Evolutionary conservation across 2,113 vertebrate genomes (phyloP).

Genomic region (Protobothrops mucrosquamatus): DNA sequence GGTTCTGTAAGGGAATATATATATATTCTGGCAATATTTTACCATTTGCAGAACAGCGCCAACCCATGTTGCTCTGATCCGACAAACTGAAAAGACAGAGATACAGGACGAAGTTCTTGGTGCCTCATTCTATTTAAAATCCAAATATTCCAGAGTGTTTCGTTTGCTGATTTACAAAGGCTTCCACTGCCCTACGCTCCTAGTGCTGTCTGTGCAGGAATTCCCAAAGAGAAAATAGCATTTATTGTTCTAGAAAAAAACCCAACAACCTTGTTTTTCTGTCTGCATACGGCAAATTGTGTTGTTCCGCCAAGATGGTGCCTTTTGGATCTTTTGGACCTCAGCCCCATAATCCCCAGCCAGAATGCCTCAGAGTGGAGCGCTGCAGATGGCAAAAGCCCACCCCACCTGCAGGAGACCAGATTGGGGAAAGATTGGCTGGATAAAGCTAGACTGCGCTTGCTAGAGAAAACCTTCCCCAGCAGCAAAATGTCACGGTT

Average conservation of each 20-base stretch:
- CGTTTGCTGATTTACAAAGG: background rate
- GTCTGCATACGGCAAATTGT: background rate
- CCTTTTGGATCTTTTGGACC: too few species aligned
- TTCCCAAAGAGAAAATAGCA: background rate
- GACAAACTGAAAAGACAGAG: background rate
- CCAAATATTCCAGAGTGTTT: background rate
- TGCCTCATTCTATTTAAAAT: background rate
- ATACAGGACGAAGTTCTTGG: rapidly evolving
- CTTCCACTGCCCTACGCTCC: background rate
- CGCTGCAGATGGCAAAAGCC: background rate
- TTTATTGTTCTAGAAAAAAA: background rate
- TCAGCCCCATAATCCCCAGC: background rate
- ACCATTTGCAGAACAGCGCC: background rate
- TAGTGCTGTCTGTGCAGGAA: too few species aligned
- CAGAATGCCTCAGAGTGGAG: background rate
- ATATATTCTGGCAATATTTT: background rate
- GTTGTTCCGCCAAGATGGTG: background rate
- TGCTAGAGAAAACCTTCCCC: background rate
- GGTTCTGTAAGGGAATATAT: background rate
- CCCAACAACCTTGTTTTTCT: background rate
- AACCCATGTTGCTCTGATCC: background rate
- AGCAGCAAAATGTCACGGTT: too few species aligned
- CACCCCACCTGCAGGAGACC: background rate
- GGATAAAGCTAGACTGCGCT: background rate
- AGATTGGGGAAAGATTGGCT: background rate